Percentiles rank a stretch among this genome's conserved stretches.
Evolutionary conservation across 2,797 vertebrate genomes (phyloP).

Genomic region (Rhabdophis nuchalis): DNA sequence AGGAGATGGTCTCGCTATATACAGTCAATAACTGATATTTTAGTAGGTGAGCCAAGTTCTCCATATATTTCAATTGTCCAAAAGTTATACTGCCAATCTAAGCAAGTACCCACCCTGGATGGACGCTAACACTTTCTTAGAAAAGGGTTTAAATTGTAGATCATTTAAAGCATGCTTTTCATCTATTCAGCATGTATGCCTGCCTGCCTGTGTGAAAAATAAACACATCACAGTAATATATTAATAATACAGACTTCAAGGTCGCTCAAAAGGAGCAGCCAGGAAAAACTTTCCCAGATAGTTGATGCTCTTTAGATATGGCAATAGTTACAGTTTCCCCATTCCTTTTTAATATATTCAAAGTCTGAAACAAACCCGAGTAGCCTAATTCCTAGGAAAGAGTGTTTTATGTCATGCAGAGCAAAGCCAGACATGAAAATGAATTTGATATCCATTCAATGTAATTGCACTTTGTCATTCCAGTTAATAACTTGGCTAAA

Average conservation of each 20-base stretch:
- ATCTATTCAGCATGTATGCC: not conserved
- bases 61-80: not conserved
- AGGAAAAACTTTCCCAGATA: too few relatives aligned
- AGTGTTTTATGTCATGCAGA: not conserved
- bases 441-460: not conserved
- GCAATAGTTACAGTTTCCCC: too few relatives aligned
- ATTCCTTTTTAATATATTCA: too few relatives aligned
- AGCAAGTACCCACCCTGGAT: not conserved
- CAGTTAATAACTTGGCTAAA: not conserved
- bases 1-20: too few relatives aligned
- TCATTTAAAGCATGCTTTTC: not conserved
- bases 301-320: too few relatives aligned
- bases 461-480: not conserved
- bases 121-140: not conserved
- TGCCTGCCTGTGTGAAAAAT: not conserved
- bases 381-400: not conserved
- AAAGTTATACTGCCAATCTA: not conserved
- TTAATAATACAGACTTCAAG: not conserved
- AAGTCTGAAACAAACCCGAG: not conserved
- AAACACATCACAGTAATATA: not conserved
- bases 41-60: not conserved
- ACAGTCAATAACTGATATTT: not conserved
- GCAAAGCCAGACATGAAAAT: not conserved
- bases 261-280: not conserved
- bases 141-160: not conserved